Conservation (phyloP, 23 tunicate genomes). For the Trididemnum clinides region DNA sequence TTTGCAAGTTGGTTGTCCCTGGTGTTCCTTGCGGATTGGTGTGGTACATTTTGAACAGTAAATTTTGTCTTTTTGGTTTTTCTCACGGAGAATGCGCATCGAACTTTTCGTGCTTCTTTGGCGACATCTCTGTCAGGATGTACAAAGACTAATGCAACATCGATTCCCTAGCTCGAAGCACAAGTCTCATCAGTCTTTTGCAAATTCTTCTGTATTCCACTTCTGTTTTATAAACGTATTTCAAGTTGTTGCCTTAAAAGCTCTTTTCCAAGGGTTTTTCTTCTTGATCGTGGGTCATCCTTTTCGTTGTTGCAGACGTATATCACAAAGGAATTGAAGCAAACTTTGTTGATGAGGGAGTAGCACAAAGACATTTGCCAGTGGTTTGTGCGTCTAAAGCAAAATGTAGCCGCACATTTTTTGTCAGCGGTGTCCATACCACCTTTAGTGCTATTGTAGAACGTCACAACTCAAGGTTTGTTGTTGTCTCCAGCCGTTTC, state of each 20-base stretch:
- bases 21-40: constrained; percentile 12
- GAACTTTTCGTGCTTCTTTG: neutral
- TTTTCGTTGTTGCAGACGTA: neutral
- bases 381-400: neutral
- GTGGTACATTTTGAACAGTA: neutral
- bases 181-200: neutral
- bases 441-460: constrained; percentile 6
- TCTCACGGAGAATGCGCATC: neutral
- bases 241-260: constrained; percentile 4
- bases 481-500: neutral
- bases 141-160: no score
- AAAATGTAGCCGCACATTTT: neutral
- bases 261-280: neutral
- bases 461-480: neutral
- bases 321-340: constrained; percentile 3
- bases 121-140: neutral
- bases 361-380: constrained; percentile 7
- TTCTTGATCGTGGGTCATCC: neutral
- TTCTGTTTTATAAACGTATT: neutral
- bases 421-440: constrained; percentile 12
- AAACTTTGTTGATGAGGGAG: constrained; percentile 9
- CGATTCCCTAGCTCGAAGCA: neutral
- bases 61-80: neutral
- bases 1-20: constrained; percentile 6
- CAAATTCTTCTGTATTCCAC: neutral